phyloP scores from a whole-genome alignment of 2,888 invertebrate species.

The Dicyrtomina minuta region DNA sequence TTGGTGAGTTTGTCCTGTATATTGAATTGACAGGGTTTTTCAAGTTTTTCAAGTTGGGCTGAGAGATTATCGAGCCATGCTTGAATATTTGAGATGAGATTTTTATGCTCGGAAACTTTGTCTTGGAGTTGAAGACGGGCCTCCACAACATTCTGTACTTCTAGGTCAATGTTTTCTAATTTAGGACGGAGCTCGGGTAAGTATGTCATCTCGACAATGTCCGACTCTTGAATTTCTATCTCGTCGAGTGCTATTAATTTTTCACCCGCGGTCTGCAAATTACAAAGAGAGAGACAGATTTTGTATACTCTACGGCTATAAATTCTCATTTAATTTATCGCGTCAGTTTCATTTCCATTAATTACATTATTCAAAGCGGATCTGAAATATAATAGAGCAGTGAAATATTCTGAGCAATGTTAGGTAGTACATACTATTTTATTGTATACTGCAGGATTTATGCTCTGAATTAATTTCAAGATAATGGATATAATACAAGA shows the following conservation, averaged over 20 bases:
- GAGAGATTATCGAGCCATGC: constrained; percentile 78
- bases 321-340: not conserved
- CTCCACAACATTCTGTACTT: constrained; percentile 53
- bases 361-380: not conserved
- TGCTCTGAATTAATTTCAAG: too few relatives aligned
- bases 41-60: constrained; percentile 77
- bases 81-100: constrained; percentile 72
- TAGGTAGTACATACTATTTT: too few relatives aligned
- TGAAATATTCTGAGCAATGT: not conserved
- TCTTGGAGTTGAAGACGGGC: constrained; percentile 44
- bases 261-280: constrained; percentile 39
- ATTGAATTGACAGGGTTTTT: constrained; percentile 60
- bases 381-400: not conserved
- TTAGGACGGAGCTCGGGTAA: constrained; percentile 68
- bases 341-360: not conserved
- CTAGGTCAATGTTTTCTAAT: constrained; percentile 70
- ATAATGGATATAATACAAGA: too few relatives aligned
- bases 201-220: constrained; percentile 42
- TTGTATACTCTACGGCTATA: too few relatives aligned
- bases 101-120: constrained; percentile 65
- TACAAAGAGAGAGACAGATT: too few relatives aligned
- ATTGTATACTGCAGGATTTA: too few relatives aligned
- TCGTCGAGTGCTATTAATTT: constrained; percentile 43
- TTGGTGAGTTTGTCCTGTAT: constrained; percentile 72
- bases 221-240: constrained; percentile 47